These are phyloP conservation scores for Gallinago media DNA, from an alignment of 2,113 vertebrate species.

Conservation along the genomic window DNA sequence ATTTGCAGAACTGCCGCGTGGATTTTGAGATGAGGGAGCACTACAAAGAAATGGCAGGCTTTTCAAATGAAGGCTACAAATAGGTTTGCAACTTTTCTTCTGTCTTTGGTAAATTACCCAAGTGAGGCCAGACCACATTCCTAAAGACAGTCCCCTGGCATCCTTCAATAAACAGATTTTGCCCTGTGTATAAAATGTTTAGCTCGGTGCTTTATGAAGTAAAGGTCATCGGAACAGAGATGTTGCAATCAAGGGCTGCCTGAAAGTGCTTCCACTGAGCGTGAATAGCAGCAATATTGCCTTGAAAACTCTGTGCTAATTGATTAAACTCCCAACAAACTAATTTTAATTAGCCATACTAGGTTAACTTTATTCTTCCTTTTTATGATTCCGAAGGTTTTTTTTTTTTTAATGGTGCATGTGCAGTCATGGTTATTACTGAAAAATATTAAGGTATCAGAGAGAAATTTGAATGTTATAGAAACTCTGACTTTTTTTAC, in stretches of 20 bases:
- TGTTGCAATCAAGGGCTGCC: slow-evolving; percentile 36
- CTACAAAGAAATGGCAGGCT: slow-evolving; percentile 46
- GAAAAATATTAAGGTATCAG: background rate
- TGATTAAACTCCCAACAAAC: slow-evolving; percentile 58
- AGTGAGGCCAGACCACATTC: slow-evolving; percentile 47
- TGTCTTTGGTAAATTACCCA: slow-evolving; percentile 58
- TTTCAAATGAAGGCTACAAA: slow-evolving; percentile 61
- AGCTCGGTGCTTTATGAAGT: slow-evolving; percentile 58
- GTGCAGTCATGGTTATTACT: background rate
- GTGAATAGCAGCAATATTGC: slow-evolving; percentile 27
- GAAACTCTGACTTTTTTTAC: background rate
- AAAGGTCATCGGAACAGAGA: slow-evolving; percentile 59
- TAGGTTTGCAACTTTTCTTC: slow-evolving; percentile 54
- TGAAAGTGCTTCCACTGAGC: slow-evolving; percentile 52
- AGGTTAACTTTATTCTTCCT: slow-evolving; percentile 37
- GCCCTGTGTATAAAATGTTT: slow-evolving; percentile 50
- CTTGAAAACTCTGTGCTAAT: slow-evolving; percentile 63
- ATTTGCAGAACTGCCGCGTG: slow-evolving; percentile 13
- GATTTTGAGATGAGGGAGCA: background rate
- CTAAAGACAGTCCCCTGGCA: slow-evolving; percentile 61
- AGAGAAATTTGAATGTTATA: background rate
- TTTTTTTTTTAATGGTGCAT: background rate
- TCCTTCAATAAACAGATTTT: slow-evolving; percentile 60
- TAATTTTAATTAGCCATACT: slow-evolving; percentile 56
- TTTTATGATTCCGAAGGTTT: slow-evolving; percentile 30